Evolutionary conservation across 2,888 invertebrate species (phyloP).

Genomic region (Lithophane socia): DNA sequence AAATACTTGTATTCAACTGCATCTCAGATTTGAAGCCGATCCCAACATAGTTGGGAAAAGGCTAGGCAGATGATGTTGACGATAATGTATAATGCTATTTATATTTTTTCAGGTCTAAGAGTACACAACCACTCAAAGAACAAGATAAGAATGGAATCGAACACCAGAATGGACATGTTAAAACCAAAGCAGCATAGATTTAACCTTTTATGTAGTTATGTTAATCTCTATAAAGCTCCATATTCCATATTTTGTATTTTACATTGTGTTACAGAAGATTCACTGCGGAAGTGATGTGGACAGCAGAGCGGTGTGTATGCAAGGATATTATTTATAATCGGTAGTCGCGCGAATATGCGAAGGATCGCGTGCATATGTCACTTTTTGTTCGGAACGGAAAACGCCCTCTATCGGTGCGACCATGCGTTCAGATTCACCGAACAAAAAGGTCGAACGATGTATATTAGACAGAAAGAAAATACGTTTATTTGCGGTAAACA

Average conservation of each 20-base stretch:
- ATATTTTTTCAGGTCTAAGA: slow-evolving; percentile 27
- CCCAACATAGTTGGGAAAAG: too few species aligned
- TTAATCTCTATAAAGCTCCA: not conserved
- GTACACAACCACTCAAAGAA: not conserved
- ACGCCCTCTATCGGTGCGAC: too few species aligned
- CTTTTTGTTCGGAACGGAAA: too few species aligned
- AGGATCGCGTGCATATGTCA: too few species aligned
- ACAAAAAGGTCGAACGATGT: not conserved
- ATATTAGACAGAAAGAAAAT: too few species aligned
- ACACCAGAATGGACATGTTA: slow-evolving; percentile 16
- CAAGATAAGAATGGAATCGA: slow-evolving; percentile 7
- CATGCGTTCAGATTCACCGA: too few species aligned
- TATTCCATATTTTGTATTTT: not conserved
- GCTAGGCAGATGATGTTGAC: too few species aligned
- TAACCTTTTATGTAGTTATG: not conserved
- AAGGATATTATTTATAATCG: too few species aligned
- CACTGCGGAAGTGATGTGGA: not conserved
- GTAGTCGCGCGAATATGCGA: too few species aligned
- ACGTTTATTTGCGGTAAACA: too few species aligned
- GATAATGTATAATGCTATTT: not conserved
- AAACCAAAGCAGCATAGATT: slow-evolving; percentile 27
- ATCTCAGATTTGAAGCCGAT: too few species aligned
- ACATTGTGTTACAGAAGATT: not conserved
- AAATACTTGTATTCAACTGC: too few species aligned
- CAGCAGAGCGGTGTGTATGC: not conserved